Conservation (phyloP, 1,140 invertebrate species). For the Aphelenchoides fujianensis region DNA sequence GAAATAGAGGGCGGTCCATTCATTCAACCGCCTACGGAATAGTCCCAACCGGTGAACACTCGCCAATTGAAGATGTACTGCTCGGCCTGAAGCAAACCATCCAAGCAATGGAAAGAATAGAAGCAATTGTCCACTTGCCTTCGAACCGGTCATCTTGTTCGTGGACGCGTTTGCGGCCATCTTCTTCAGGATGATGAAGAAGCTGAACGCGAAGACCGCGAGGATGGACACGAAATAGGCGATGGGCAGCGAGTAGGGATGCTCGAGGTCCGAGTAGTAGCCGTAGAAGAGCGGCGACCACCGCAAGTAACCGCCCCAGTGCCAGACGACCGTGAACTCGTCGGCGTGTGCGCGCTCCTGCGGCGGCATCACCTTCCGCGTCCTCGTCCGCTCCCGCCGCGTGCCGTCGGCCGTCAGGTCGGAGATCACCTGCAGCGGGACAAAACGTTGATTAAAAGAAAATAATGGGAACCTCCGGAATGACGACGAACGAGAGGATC, state of each 20-base stretch:
- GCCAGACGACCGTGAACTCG: constrained; percentile 81
- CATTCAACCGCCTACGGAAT: constrained; percentile 68
- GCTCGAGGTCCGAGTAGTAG: too few relatives aligned
- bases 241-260: constrained; percentile 83
- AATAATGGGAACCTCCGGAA: constrained; percentile 77
- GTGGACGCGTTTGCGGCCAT: constrained; percentile 92
- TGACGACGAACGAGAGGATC: constrained; percentile 79
- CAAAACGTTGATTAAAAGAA: not conserved
- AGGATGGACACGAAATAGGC: constrained; percentile 87
- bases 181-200: constrained; percentile 87
- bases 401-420: constrained; percentile 67
- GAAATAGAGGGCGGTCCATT: not conserved
- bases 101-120: too few relatives aligned
- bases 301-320: constrained; percentile 83
- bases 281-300: constrained; percentile 94
- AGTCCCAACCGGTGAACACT: constrained; percentile 93
- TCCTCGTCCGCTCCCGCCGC: constrained; percentile 38
- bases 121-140: too few relatives aligned
- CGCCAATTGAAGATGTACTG: constrained; percentile 95
- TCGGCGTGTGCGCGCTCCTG: constrained; percentile 75
- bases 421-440: constrained; percentile 69
- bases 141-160: constrained; percentile 84
- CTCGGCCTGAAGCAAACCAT: too few relatives aligned
- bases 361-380: constrained; percentile 73
- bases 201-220: constrained; percentile 85